Percentiles rank a stretch among this genome's conserved stretches.
These are phyloP conservation scores for Mya arenaria DNA, from an alignment of 1,140 invertebrate species.

Conservation along the genomic window DNA sequence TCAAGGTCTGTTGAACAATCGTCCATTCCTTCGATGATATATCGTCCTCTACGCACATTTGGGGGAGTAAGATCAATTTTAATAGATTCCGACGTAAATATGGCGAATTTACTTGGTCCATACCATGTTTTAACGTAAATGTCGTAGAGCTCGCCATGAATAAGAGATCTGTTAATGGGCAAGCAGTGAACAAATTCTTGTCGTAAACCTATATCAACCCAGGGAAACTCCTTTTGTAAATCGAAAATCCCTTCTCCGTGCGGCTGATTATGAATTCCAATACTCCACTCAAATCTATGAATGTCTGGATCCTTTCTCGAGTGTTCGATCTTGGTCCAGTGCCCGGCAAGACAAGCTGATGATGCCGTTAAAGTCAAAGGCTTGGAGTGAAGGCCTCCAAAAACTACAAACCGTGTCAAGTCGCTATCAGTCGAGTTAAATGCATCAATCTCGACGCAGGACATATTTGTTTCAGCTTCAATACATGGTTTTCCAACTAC, in stretches of 20 bases:
- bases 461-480: not conserved
- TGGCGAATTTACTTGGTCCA: not conserved
- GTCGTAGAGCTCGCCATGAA: not conserved
- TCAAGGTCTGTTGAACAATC: not conserved
- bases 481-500: not conserved
- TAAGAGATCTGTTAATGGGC: not conserved
- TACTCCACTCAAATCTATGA: conserved; percentile 15
- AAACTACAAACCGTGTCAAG: not conserved
- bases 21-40: not conserved
- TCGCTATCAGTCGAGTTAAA: not conserved
- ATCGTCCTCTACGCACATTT: not conserved
- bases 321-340: not conserved
- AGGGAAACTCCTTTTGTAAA: not conserved
- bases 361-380: not conserved
- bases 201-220: not conserved
- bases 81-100: not conserved
- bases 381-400: not conserved
- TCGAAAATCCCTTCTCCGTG: conserved; percentile 1
- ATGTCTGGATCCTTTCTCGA: not conserved
- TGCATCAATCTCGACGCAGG: not conserved
- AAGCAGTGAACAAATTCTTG: conserved; percentile 1
- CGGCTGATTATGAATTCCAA: not conserved
- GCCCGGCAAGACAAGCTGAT: not conserved
- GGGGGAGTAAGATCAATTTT: not conserved
- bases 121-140: conserved; percentile 4